Conservation (phyloP, 2,113 vertebrate species). For the Phycodurus eques region DNA sequence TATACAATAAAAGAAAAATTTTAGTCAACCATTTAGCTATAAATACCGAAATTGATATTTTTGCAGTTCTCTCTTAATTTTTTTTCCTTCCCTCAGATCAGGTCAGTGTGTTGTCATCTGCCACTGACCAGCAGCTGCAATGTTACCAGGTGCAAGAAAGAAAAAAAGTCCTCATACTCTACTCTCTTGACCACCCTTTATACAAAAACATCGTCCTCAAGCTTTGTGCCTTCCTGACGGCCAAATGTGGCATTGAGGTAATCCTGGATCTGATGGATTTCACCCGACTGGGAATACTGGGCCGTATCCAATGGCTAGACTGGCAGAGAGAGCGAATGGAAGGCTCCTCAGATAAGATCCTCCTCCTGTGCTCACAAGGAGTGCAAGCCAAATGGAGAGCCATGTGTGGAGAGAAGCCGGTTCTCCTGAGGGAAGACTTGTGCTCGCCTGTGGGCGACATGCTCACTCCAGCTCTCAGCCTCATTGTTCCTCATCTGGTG, state of each 20-base stretch:
- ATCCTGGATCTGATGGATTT: slow-evolving; percentile 85
- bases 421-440: slow-evolving; percentile 79
- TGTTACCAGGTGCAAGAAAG: slow-evolving; percentile 25
- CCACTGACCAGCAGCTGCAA: slow-evolving; percentile 6
- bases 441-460: slow-evolving; percentile 77
- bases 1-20: too few relatives aligned
- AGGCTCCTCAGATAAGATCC: slow-evolving; percentile 81
- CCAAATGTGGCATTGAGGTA: slow-evolving; percentile 83
- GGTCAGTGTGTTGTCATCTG: slow-evolving; percentile 1
- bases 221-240: slow-evolving; percentile 83
- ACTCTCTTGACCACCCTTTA: slow-evolving; percentile 86
- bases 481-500: slow-evolving; percentile 85
- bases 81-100: slow-evolving; percentile 23
- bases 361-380: slow-evolving; percentile 87
- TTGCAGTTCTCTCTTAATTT: background rate
- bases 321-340: slow-evolving; percentile 81
- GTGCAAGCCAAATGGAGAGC: slow-evolving; percentile 89
- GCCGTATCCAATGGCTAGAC: slow-evolving; percentile 84
- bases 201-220: slow-evolving; percentile 86
- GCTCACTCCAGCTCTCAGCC: slow-evolving; percentile 83
- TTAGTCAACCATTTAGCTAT: too few relatives aligned
- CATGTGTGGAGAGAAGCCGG: slow-evolving; percentile 73
- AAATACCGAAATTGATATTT: too few relatives aligned
- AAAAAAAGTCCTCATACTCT: slow-evolving; percentile 83
- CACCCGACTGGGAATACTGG: slow-evolving; percentile 76